Base-by-base conservation (phyloP, 2,797 vertebrate genomes). In the Crocidura indochinensis region DNA sequence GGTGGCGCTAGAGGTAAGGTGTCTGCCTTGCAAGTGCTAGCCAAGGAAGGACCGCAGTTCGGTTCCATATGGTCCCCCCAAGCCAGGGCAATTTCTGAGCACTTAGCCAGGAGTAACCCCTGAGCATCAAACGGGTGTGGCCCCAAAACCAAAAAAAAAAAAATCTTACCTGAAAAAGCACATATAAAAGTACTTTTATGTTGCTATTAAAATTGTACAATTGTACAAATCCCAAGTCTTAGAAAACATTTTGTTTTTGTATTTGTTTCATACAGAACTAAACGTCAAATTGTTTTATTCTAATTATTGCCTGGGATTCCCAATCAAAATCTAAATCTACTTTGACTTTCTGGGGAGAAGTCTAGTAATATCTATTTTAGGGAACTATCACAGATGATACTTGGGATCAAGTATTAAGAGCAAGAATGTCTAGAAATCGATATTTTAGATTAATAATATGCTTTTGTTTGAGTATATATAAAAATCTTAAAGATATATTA, bases 161-260 rank as follows among this genome's bases (percentile, higher is more conserved):
- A 69, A 38, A 72, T 90, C 11, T 56, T 89, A 12, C 15, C 85
- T 92, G 29, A 88, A 68, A 24, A 76, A 88, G 68, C 64, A 78
- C 1, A 8, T 26, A 29, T 82, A 27, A 15, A 73, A 72, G 19
- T 62, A 20, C 7, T 60, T 60, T 60, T 60, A 60, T 20, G 51
- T 51, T 51, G 76, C 80, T 56, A 91, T 31, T 83, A 91, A 26
- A 74, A 65, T 65, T 72, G 1, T 31, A 60, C 26, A 22, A n/a
- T n/a, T 2, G 49, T 6, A 24, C 65, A 80, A 74, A 73, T n/a
- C n/a, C n/a, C n/a, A 38, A 84, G 26, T 92, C 17, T 65, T 86
- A 49, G 56, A 49, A 67, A 81, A 75, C 4, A 27, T 51, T 10
- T 46, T 11, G 79, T 85, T 91, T 91, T 22, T 44, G 27, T 60